phyloP scores from a whole-genome alignment of 2,888 invertebrate species.

The Enchytraeus crypticus region DNA sequence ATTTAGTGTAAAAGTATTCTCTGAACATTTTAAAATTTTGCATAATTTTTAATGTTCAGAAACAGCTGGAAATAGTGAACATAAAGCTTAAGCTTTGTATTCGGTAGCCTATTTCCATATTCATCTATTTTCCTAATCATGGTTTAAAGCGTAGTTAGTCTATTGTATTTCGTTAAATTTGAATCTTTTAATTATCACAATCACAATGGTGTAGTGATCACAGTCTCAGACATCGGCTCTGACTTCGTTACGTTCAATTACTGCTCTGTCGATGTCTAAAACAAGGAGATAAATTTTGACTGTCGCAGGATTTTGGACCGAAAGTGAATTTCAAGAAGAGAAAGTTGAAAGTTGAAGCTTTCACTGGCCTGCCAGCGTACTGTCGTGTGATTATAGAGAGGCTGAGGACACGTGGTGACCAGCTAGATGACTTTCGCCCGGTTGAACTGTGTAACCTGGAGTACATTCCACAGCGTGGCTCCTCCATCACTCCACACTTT shows the following conservation, averaged over 20 bases:
- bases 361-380: conserved; percentile 74
- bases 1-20: too few species aligned
- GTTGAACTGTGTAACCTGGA: conserved; percentile 94
- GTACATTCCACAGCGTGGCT: conserved; percentile 70
- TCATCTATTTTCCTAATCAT: too few species aligned
- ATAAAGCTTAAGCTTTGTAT: too few species aligned
- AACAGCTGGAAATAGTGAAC: too few species aligned
- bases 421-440: conserved; percentile 65
- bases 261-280: neutral
- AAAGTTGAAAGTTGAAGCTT: conserved; percentile 66
- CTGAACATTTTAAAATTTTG: too few species aligned
- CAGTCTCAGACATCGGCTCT: too few species aligned
- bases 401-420: conserved; percentile 56
- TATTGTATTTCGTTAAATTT: neutral
- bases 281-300: neutral
- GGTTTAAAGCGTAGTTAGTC: too few species aligned
- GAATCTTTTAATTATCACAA: too few species aligned
- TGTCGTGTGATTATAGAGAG: conserved; percentile 71
- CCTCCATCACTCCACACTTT: conserved; percentile 93
- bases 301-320: conserved; percentile 78
- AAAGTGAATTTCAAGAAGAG: conserved; percentile 95
- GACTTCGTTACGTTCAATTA: too few species aligned
- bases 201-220: too few species aligned
- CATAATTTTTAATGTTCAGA: too few species aligned
- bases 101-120: too few species aligned